phyloP scores from a whole-genome alignment of 2,113 vertebrate species.

The Lagopus muta region DNA sequence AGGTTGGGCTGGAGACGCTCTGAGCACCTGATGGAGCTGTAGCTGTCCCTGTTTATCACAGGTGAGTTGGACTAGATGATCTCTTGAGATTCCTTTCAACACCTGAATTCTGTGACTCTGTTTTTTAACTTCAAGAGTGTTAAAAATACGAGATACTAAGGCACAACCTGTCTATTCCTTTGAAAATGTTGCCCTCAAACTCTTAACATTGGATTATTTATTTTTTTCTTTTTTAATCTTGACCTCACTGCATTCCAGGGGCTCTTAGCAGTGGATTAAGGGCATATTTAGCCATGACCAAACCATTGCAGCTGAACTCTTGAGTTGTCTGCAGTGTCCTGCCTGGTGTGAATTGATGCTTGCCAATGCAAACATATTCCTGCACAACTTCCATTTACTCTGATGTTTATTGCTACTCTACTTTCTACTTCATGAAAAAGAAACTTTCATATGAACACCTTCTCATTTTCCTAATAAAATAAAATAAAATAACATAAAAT shows the following conservation, averaged over 20 bases:
- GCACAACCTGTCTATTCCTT: not conserved
- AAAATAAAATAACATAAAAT: not conserved
- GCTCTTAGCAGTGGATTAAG: conserved; percentile 40
- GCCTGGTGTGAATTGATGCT: not conserved
- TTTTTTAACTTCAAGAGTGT: not conserved
- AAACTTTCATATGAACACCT: not conserved
- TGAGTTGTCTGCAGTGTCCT: not conserved
- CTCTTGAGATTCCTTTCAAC: too few relatives aligned
- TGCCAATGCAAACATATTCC: not conserved
- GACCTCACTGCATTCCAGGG: conserved; percentile 4
- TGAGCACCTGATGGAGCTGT: too few relatives aligned
- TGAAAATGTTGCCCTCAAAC: not conserved
- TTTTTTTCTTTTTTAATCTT: not conserved
- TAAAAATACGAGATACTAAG: not conserved
- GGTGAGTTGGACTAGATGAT: too few relatives aligned
- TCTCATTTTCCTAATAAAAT: not conserved
- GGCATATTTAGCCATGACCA: conserved; percentile 16
- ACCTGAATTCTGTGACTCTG: too few relatives aligned
- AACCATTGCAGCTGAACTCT: not conserved
- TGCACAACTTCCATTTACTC: not conserved
- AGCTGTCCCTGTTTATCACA: too few relatives aligned
- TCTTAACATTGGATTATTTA: not conserved
- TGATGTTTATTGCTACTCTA: not conserved
- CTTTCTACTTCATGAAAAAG: not conserved
- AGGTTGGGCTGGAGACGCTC: too few relatives aligned